phyloP scores from a whole-genome alignment of 2,888 invertebrate genomes.

The Chesias legatella region DNA sequence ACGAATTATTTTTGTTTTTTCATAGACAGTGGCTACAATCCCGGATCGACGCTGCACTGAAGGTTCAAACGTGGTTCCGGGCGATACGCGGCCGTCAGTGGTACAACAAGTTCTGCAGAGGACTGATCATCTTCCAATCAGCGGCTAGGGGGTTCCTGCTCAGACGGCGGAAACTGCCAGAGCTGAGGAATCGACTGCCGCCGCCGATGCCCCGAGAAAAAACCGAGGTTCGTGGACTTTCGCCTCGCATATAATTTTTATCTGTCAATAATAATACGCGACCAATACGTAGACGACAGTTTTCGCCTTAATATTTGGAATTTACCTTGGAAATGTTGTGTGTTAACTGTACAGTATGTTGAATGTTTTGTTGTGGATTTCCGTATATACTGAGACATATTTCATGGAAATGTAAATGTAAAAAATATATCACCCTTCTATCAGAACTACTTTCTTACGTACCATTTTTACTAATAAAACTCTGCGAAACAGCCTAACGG shows the following conservation, averaged over 20 bases:
- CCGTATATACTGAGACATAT: no score
- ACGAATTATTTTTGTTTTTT: slow-evolving; percentile 5
- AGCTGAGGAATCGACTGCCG: slow-evolving; percentile 47
- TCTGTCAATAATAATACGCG: no score
- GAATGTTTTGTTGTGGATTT: no score
- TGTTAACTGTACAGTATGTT: no score
- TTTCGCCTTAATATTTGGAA: no score
- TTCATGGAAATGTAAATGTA: no score
- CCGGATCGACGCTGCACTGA: slow-evolving; percentile 81
- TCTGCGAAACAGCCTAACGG: no score
- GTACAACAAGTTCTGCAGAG: slow-evolving; percentile 82
- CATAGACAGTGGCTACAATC: slow-evolving; percentile 68
- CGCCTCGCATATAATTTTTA: neutral
- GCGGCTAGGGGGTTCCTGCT: slow-evolving; percentile 84
- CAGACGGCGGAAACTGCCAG: slow-evolving; percentile 73
- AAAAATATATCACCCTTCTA: no score
- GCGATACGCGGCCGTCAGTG: slow-evolving; percentile 84
- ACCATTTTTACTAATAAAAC: no score
- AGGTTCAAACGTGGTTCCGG: slow-evolving; percentile 90
- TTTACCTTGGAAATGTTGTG: no score
- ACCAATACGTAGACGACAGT: no score
- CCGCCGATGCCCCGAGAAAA: slow-evolving; percentile 23
- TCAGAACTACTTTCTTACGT: no score
- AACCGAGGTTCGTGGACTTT: slow-evolving; percentile 36
- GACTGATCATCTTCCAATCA: slow-evolving; percentile 85